phyloP scores from a whole-genome alignment of 2,797 vertebrate species.

The Pterois miles region DNA sequence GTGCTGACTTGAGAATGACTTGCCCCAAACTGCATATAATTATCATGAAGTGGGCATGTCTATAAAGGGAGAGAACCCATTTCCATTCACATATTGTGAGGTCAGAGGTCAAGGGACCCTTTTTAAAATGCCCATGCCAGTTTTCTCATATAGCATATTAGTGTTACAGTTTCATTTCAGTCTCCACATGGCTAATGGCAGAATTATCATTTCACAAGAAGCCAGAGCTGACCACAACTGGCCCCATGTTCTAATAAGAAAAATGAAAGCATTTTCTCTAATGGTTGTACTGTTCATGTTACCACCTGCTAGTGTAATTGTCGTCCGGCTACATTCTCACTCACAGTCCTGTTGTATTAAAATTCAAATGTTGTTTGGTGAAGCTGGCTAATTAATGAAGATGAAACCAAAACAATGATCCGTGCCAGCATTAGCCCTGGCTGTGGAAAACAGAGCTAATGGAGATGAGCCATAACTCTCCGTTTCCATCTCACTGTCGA shows the following conservation, averaged over 20 bases:
- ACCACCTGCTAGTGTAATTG: not conserved
- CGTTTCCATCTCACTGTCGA: constrained; percentile 53
- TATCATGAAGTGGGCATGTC: no score
- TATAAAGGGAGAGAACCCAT: no score
- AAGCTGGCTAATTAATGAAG: constrained; percentile 24
- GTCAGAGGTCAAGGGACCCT: no score
- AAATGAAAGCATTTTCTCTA: not conserved
- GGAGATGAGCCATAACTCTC: constrained; percentile 46
- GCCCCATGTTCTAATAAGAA: not conserved
- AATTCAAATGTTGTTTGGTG: constrained; percentile 1
- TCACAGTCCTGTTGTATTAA: not conserved
- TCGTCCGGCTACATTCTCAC: not conserved
- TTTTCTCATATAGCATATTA: no score
- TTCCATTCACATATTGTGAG: no score
- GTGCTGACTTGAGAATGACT: no score
- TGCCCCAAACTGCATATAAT: no score
- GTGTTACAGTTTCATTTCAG: not conserved
- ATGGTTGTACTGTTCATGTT: not conserved
- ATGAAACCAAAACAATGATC: constrained; percentile 29
- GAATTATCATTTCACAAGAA: not conserved
- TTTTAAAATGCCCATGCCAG: no score
- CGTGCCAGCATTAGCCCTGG: not conserved
- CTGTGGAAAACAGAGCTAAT: constrained; percentile 46
- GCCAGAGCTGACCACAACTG: not conserved
- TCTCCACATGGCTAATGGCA: not conserved